Evolutionary conservation across 2,888 invertebrate genomes (phyloP).

Genomic region (Acleris laterana): DNA sequence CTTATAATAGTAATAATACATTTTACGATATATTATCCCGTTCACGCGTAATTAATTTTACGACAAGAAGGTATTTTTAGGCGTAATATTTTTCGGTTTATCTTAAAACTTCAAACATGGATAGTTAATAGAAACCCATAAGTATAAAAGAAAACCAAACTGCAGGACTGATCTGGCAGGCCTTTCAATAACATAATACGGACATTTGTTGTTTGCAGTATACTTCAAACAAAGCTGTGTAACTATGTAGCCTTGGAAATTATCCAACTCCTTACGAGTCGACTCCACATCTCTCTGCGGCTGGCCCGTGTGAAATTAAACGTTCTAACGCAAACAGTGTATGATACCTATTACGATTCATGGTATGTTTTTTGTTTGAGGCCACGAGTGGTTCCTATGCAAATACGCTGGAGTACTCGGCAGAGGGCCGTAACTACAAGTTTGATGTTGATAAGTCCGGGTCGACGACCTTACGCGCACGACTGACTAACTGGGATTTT

Average conservation of each 20-base stretch:
- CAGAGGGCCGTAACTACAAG: slow-evolving; percentile 59
- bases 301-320: slow-evolving; percentile 49
- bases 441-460: slow-evolving; percentile 77
- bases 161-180: too few relatives aligned
- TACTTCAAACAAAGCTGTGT: slow-evolving; percentile 56
- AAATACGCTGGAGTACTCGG: slow-evolving; percentile 57
- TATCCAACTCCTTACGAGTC: slow-evolving; percentile 52
- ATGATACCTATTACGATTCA: slow-evolving; percentile 47
- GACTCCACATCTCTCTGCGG: slow-evolving; percentile 46
- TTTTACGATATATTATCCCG: too few relatives aligned
- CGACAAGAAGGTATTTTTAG: too few relatives aligned
- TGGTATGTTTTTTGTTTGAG: slow-evolving; percentile 48
- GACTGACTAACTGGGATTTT: slow-evolving; percentile 68
- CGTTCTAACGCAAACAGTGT: slow-evolving; percentile 47
- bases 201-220: too few relatives aligned
- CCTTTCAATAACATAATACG: too few relatives aligned
- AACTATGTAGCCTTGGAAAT: slow-evolving; percentile 57
- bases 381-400: slow-evolving; percentile 56
- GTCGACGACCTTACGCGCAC: slow-evolving; percentile 74
- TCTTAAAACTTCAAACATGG: too few relatives aligned
- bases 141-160: too few relatives aligned
- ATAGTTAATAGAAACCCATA: too few relatives aligned
- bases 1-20: too few relatives aligned
- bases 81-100: too few relatives aligned
- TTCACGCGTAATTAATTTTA: too few relatives aligned